phyloP scores from a whole-genome alignment of 2,113 vertebrate species.

The Tachysurus vachellii region DNA sequence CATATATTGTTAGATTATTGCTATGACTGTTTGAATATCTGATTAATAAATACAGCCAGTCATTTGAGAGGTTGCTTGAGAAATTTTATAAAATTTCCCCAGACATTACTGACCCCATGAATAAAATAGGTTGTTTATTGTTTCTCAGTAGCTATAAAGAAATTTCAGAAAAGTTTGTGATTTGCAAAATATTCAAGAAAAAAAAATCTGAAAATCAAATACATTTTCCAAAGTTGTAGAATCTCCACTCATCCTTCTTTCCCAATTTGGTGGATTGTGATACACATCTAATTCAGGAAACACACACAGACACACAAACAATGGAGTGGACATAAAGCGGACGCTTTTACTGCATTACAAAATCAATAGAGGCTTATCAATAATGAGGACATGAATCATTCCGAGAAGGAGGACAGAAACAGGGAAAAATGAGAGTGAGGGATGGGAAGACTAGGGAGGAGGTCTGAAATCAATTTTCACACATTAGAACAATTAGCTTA shows the following conservation, averaged over 20 bases:
- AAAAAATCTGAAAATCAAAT: not conserved
- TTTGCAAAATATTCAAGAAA: no score
- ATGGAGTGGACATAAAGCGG: slow-evolving; percentile 11
- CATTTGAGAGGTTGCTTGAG: not conserved
- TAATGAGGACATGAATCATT: slow-evolving; percentile 50
- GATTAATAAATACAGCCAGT: not conserved
- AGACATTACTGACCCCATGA: no score
- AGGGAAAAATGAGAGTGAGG: slow-evolving; percentile 33
- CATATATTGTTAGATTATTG: not conserved
- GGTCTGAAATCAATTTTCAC: slow-evolving; percentile 90
- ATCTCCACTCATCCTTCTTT: not conserved
- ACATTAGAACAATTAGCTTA: slow-evolving; percentile 93
- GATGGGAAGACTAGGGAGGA: slow-evolving; percentile 16
- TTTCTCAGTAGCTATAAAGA: not conserved
- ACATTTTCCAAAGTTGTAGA: not conserved
- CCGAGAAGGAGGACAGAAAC: slow-evolving; percentile 28
- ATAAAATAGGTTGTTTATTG: not conserved
- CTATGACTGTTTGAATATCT: not conserved
- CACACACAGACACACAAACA: not conserved
- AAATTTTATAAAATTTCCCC: not conserved
- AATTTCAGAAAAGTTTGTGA: not conserved
- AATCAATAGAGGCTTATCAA: slow-evolving; percentile 53
- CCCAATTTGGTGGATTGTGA: not conserved
- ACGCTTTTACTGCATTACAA: slow-evolving; percentile 45
- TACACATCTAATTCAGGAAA: slow-evolving; percentile 22